A percentile compares a stretch with the other conserved stretches of the same genome.
phyloP scores from a whole-genome alignment of 1,140 invertebrate species.

The Heliconius eleuchia region DNA sequence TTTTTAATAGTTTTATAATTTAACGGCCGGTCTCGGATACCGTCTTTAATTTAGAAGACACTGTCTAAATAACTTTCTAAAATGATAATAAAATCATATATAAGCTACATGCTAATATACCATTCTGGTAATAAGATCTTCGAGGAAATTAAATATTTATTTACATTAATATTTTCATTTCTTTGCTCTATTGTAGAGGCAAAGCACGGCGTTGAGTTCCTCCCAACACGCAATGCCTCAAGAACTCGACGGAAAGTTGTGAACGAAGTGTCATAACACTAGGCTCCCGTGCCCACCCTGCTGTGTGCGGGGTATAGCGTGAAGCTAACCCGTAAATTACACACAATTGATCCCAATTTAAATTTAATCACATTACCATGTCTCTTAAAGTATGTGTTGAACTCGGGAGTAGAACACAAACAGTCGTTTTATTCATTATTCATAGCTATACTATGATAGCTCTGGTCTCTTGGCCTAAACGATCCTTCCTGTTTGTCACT shows the following conservation, averaged over 20 bases:
- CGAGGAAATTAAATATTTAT: too few species aligned
- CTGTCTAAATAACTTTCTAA: not conserved
- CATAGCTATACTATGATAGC: not conserved
- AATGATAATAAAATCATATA: not conserved
- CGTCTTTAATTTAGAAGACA: not conserved
- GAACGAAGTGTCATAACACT: too few species aligned
- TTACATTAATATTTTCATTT: too few species aligned
- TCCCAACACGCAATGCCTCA: too few species aligned
- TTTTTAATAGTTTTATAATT: not conserved
- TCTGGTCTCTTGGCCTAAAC: constrained; percentile 27
- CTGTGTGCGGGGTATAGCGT: too few species aligned
- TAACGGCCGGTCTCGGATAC: too few species aligned
- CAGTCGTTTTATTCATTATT: constrained; percentile 21
- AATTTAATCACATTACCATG: constrained; percentile 1
- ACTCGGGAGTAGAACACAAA: constrained; percentile 8
- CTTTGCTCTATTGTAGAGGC: too few species aligned
- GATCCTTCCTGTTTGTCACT: constrained; percentile 34
- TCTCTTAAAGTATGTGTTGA: not conserved
- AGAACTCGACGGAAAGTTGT: too few species aligned
- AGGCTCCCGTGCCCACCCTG: too few species aligned
- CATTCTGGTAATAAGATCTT: not conserved
- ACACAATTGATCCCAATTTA: not conserved
- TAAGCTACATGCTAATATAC: not conserved
- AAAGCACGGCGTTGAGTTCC: too few species aligned
- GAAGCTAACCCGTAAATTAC: not conserved